Conservation (phyloP, 2,797 vertebrate species). For the Botia almorhae region DNA sequence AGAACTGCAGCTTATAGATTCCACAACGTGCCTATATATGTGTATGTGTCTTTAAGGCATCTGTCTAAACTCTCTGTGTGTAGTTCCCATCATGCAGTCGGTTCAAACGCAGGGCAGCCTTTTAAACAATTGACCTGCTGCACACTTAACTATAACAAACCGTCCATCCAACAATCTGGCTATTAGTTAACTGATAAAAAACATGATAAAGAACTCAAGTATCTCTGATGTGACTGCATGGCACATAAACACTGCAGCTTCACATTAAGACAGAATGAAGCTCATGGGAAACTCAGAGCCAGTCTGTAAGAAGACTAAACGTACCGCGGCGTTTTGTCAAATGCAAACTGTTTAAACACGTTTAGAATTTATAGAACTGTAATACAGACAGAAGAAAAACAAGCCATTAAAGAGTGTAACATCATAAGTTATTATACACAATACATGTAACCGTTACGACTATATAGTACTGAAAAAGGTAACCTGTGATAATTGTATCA, state of each 20-base stretch:
- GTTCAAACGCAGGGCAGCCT: slow-evolving; percentile 12
- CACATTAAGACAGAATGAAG: neutral
- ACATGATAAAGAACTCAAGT: slow-evolving; percentile 13
- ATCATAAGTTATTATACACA: too few species aligned
- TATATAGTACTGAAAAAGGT: too few species aligned
- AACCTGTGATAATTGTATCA: too few species aligned
- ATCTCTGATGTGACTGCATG: neutral
- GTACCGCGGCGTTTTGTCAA: too few species aligned
- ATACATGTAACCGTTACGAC: too few species aligned
- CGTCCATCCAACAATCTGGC: neutral
- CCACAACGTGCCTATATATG: neutral
- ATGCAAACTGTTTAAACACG: too few species aligned
- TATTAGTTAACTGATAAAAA: neutral
- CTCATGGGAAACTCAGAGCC: neutral
- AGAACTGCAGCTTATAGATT: neutral
- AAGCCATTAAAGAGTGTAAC: too few species aligned
- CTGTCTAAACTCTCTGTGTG: neutral
- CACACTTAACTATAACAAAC: slow-evolving; percentile 34
- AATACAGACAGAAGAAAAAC: too few species aligned
- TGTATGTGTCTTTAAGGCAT: neutral
- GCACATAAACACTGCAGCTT: neutral
- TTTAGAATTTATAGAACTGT: too few species aligned
- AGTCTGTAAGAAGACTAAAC: too few species aligned
- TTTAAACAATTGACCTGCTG: slow-evolving; percentile 35
- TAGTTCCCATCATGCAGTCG: slow-evolving; percentile 8